Conservation (phyloP, 2,888 invertebrate species). For the Eristalinus sepulchralis region DNA sequence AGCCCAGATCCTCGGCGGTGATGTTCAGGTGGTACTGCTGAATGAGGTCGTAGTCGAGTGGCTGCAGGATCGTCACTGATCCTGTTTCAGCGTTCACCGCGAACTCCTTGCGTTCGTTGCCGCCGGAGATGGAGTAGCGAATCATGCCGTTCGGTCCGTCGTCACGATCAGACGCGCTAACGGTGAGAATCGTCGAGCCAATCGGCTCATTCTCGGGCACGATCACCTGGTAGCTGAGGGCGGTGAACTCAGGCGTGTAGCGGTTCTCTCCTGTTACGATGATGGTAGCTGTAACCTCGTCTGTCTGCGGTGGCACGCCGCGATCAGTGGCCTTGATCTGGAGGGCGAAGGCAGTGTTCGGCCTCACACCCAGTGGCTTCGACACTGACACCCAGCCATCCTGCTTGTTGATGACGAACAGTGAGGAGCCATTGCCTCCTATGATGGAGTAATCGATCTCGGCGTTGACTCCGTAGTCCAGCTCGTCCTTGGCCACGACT, state of each 20-base stretch:
- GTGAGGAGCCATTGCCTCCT: slow-evolving; percentile 89
- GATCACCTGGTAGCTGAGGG: slow-evolving; percentile 92
- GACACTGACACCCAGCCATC: slow-evolving; percentile 91
- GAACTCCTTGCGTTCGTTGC: slow-evolving; percentile 91
- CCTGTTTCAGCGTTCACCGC: slow-evolving; percentile 89
- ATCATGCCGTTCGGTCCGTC: slow-evolving; percentile 95
- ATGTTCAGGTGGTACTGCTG: slow-evolving; percentile 93
- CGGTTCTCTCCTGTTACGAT: slow-evolving; percentile 93
- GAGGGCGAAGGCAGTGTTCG: slow-evolving; percentile 86
- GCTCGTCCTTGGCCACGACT: slow-evolving; percentile 88
- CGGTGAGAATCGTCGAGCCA: slow-evolving; percentile 91
- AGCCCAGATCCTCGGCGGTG: slow-evolving; percentile 92
- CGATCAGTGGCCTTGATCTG: slow-evolving; percentile 90
- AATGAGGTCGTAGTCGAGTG: slow-evolving; percentile 92
- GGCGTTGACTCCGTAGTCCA: slow-evolving; percentile 94
- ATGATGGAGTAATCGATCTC: slow-evolving; percentile 90
- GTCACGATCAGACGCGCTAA: slow-evolving; percentile 92
- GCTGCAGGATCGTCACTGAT: slow-evolving; percentile 88
- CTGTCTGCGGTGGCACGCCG: slow-evolving; percentile 92
- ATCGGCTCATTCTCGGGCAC: slow-evolving; percentile 95
- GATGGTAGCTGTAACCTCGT: slow-evolving; percentile 87
- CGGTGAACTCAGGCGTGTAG: slow-evolving; percentile 90
- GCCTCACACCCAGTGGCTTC: slow-evolving; percentile 81
- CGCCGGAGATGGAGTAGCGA: slow-evolving; percentile 90
- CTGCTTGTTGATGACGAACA: slow-evolving; percentile 88